Percentiles rank a stretch among this genome's conserved stretches.
phyloP scores from a whole-genome alignment of 1,140 invertebrate species.

The Cardiocondyla obscurior region DNA sequence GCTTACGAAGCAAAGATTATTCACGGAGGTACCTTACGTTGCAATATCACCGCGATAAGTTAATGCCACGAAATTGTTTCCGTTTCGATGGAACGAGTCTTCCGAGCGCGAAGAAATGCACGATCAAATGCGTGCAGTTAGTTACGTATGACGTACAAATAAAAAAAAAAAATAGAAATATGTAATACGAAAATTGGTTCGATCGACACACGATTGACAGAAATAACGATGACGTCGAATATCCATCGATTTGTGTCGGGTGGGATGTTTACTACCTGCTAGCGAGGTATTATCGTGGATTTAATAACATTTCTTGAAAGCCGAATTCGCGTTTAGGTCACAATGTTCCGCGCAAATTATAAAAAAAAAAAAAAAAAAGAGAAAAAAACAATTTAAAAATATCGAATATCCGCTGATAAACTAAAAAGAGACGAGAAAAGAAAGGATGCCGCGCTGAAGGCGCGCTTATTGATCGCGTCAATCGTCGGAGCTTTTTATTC shows the following conservation, averaged over 20 bases:
- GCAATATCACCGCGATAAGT: not conserved
- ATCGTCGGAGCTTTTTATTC: constrained; percentile 52
- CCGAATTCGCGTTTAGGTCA: no score
- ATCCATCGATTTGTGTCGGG: no score
- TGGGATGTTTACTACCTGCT: no score
- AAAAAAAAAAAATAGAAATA: no score
- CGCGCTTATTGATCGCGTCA: constrained; percentile 48
- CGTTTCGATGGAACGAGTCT: not conserved
- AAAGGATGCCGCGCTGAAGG: constrained; percentile 16
- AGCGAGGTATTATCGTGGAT: no score
- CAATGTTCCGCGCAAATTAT: not conserved
- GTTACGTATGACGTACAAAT: no score
- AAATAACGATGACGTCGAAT: no score
- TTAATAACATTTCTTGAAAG: no score
- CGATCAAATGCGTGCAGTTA: not conserved
- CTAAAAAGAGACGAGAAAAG: not conserved
- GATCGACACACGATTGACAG: no score
- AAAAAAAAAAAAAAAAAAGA: no score
- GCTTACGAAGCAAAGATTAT: constrained; percentile 55
- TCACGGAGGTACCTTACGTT: constrained; percentile 45
- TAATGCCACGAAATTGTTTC: not conserved
- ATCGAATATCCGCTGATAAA: not conserved
- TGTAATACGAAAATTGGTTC: no score
- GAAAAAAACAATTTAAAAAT: not conserved
- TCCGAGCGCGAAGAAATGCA: not conserved